Conservation (phyloP, 2,888 invertebrate species). For the Meiosimyza decipiens region DNA sequence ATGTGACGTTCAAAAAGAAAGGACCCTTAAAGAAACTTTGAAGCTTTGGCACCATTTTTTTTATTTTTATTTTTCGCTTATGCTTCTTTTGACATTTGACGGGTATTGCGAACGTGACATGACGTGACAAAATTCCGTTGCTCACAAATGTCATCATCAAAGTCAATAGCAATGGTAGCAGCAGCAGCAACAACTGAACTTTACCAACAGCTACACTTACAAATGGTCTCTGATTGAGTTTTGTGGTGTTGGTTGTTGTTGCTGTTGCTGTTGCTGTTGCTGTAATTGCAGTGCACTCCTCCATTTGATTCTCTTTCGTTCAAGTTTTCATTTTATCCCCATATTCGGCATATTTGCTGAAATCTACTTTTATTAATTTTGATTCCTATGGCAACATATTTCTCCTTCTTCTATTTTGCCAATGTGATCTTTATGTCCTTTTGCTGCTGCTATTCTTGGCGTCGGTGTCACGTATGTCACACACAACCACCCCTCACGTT, state of each 20-base stretch:
- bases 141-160: slow-evolving; percentile 34
- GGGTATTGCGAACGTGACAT: slow-evolving; percentile 60
- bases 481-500: slow-evolving; percentile 20
- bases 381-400: slow-evolving; percentile 19
- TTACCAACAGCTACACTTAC: too few species aligned
- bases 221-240: too few species aligned
- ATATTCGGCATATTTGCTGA: not conserved
- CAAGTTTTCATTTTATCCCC: not conserved
- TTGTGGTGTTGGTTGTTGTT: not conserved
- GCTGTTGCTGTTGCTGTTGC: slow-evolving; percentile 3
- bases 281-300: too few species aligned
- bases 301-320: not conserved
- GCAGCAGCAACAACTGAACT: not conserved
- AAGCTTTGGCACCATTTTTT: not conserved
- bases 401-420: not conserved
- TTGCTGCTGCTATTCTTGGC: slow-evolving; percentile 38
- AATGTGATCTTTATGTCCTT: not conserved
- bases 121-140: slow-evolving; percentile 15
- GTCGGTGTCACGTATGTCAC: slow-evolving; percentile 21
- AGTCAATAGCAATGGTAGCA: not conserved
- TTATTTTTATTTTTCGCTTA: slow-evolving; percentile 41
- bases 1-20: too few species aligned
- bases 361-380: slow-evolving; percentile 28
- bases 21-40: not conserved
- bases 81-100: slow-evolving; percentile 53